Percentiles rank a stretch among this genome's conserved stretches.
phyloP scores from a whole-genome alignment of 2,888 invertebrate species.

The Meiosimyza decipiens region DNA sequence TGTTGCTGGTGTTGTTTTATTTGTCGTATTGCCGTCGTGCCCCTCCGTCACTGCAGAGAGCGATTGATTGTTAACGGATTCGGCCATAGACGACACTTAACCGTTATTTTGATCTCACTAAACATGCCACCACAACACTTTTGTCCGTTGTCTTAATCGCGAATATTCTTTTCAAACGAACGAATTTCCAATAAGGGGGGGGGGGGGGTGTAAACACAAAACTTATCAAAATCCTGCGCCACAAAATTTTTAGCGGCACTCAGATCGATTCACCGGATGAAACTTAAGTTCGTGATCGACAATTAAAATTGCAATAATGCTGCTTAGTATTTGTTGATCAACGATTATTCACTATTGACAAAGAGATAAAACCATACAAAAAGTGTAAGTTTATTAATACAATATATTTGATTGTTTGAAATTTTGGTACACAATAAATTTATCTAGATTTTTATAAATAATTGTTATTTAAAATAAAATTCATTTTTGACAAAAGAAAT shows the following conservation, averaged over 20 bases:
- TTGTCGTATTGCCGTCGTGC: conserved; percentile 62
- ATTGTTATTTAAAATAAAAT: conserved; percentile 6
- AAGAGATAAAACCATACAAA: background rate
- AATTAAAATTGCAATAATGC: background rate
- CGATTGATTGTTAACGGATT: conserved; percentile 84
- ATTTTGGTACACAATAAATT: conserved; percentile 41
- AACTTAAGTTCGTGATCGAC: background rate
- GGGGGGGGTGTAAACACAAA: conserved; percentile 6
- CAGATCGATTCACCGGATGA: background rate
- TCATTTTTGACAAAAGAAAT: conserved; percentile 24
- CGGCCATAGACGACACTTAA: conserved; percentile 91
- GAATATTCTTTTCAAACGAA: conserved; percentile 32
- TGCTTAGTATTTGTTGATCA: conserved; percentile 3
- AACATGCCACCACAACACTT: conserved; percentile 64
- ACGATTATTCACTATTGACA: background rate
- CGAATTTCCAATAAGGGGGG: background rate
- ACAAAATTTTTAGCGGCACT: background rate
- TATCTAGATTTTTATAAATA: conserved; percentile 31
- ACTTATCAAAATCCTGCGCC: conserved; percentile 8
- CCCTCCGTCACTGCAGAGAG: conserved; percentile 80
- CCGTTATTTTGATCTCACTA: conserved; percentile 71
- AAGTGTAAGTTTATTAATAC: conserved; percentile 21
- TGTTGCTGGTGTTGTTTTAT: conserved; percentile 45
- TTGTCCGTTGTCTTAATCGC: conserved; percentile 42
- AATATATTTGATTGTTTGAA: conserved; percentile 29